Evolutionary conservation across 1,140 invertebrate genomes (phyloP).

Genomic region (Aphis gossypii): DNA sequence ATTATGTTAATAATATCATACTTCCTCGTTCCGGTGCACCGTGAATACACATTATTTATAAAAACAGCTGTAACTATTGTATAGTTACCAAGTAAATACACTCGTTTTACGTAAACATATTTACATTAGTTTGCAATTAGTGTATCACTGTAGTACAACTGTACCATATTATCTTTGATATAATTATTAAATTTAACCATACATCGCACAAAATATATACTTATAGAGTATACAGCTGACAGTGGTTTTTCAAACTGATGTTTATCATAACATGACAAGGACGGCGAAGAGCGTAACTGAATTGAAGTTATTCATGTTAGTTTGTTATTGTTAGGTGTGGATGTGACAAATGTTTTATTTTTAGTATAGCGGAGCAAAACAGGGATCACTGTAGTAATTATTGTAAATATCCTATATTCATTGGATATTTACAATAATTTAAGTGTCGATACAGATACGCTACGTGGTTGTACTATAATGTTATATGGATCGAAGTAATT

Average conservation of each 20-base stretch:
- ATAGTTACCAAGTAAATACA: not conserved
- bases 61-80: not conserved
- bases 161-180: not conserved
- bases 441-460: not conserved
- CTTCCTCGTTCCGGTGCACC: constrained; percentile 26
- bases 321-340: no score
- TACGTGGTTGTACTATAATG: not conserved
- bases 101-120: not conserved
- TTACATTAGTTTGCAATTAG: no score
- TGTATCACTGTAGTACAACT: not conserved
- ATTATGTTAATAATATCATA: not conserved
- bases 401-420: not conserved
- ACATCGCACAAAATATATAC: not conserved
- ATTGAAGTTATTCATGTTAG: no score
- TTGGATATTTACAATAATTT: not conserved
- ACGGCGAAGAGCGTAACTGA: no score
- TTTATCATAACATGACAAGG: not conserved
- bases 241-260: not conserved
- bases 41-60: not conserved
- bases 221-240: no score
- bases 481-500: not conserved
- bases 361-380: no score
- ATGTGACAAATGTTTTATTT: no score
- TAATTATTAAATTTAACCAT: not conserved
- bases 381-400: no score